Conservation (phyloP, 37 sponge, comb jelly and placozoan species). For the Spongia lamella region DNA sequence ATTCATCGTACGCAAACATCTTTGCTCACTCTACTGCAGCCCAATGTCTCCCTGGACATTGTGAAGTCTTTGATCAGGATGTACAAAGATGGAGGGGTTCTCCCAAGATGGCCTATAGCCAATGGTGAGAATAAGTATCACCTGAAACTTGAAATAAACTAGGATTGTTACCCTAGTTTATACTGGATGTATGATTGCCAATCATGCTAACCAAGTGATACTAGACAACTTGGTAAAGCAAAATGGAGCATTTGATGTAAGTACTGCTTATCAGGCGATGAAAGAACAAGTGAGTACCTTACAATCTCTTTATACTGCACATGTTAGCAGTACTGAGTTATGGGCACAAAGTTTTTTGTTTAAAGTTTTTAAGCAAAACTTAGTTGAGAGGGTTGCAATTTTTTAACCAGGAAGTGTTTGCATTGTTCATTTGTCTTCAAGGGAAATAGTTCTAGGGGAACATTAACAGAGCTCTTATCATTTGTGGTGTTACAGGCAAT, state of each 20-base stretch:
- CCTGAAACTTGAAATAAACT: too few species aligned
- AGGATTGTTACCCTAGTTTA: constrained; percentile 19
- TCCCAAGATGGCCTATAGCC: constrained; percentile 71
- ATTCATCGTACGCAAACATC: constrained; percentile 50
- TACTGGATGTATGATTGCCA: constrained; percentile 54
- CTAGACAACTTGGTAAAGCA: constrained; percentile 43
- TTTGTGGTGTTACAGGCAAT: constrained; percentile 28
- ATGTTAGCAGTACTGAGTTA: too few species aligned
- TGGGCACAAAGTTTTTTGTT: too few species aligned
- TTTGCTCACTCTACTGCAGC: constrained; percentile 40
- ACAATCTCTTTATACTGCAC: too few species aligned
- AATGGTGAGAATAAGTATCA: constrained; percentile 41
- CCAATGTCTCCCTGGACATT: constrained; percentile 21
- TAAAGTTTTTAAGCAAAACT: neutral
- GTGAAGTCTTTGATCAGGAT: constrained; percentile 40
- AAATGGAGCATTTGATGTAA: constrained; percentile 12
- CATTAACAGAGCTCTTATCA: neutral
- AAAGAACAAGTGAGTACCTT: constrained; percentile 17
- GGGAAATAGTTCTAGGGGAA: neutral
- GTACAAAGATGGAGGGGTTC: constrained; percentile 49
- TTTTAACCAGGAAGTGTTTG: neutral
- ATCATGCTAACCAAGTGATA: constrained; percentile 53
- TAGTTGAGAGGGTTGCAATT: too few species aligned
- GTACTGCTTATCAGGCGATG: constrained; percentile 40
- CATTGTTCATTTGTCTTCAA: neutral